Evolutionary conservation across 2,113 vertebrate genomes (phyloP).

Genomic region (Megalops atlanticus): DNA sequence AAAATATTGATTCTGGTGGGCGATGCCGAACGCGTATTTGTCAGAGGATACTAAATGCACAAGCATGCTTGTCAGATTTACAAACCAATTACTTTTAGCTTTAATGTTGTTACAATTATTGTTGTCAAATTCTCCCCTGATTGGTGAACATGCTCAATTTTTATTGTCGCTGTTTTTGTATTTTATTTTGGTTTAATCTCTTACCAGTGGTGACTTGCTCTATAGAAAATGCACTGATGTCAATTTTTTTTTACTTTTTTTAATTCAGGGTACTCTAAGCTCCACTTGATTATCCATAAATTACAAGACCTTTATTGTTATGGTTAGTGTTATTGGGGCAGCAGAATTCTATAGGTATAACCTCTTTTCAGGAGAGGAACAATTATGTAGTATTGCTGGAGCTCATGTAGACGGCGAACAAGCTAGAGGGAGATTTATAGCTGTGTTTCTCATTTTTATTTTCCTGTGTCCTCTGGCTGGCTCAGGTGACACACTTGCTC

Average conservation of each 20-base stretch:
- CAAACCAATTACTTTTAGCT: background rate
- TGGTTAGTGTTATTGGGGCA: background rate
- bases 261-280: constrained; percentile 12
- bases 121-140: background rate
- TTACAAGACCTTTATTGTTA: background rate
- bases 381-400: background rate
- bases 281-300: background rate
- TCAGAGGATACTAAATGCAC: constrained; percentile 5
- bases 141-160: background rate
- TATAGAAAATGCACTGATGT: background rate
- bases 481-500: constrained; percentile 29
- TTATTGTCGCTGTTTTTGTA: constrained; percentile 4
- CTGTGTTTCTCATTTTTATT: constrained; percentile 10
- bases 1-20: background rate
- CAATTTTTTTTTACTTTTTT: background rate
- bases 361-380: background rate
- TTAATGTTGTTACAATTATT: background rate
- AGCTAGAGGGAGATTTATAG: background rate
- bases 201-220: background rate
- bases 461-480: constrained; percentile 46
- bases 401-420: background rate
- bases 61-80: background rate
- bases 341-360: background rate
- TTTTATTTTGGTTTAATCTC: background rate
- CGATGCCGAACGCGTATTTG: background rate